Conservation (phyloP, 2,888 invertebrate genomes). For the Luperina testacea region DNA sequence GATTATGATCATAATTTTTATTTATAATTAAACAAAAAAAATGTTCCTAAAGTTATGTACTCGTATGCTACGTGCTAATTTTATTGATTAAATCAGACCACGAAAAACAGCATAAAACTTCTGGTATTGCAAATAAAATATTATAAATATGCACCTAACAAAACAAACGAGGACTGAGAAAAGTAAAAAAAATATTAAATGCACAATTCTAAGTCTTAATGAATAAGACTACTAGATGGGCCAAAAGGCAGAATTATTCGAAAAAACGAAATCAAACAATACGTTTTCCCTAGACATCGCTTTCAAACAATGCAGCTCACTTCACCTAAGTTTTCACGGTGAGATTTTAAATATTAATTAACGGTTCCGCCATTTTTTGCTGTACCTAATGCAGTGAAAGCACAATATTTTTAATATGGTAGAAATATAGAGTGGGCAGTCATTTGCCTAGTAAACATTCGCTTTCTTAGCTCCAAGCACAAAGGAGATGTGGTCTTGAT, state of each 20-base stretch:
- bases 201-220: background rate
- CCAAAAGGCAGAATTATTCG: background rate
- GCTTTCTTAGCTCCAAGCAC: constrained; percentile 75
- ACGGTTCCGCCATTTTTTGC: constrained; percentile 66
- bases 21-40: background rate
- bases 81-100: background rate
- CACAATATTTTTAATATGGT: constrained; percentile 74
- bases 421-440: constrained; percentile 70
- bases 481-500: constrained; percentile 83
- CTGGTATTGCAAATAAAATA: background rate
- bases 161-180: constrained; percentile 5
- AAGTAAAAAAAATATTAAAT: constrained; percentile 3
- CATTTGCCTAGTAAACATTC: constrained; percentile 76
- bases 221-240: background rate
- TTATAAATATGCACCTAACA: background rate
- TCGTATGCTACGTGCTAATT: background rate
- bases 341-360: constrained; percentile 70
- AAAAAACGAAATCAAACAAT: constrained; percentile 11
- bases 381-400: constrained; percentile 73
- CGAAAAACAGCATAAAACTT: background rate
- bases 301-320: background rate
- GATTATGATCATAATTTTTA: background rate
- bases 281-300: background rate
- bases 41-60: background rate
- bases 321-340: background rate